Base-by-base conservation (phyloP, 2,113 vertebrate species). In the Gobius niger region DNA sequence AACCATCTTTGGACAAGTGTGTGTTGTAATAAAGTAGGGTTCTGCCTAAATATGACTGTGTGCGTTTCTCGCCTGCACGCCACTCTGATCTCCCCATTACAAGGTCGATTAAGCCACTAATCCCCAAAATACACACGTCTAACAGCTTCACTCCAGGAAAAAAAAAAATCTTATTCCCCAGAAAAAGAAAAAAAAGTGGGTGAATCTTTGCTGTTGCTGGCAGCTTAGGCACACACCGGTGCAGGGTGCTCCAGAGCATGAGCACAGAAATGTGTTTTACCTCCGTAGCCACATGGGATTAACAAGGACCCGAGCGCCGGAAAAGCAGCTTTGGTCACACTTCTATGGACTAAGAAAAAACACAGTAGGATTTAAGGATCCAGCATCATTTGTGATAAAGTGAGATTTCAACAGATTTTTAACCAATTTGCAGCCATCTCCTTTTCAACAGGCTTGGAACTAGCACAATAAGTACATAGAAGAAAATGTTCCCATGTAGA, bases 21-120 rank as follows among this genome's bases (percentile, higher is more conserved):
- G 72, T 77, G 67, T 73, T 82, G 82, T 77, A 80, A 84, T 79
- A 80, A 82, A 86, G 74, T 78, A 60, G 50, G 80, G 63, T 73
- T 78, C 71, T 61, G 83, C 59, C 63, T 82, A 79, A 81, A 68
- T 82, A 72, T 77, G 72, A 84, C 61, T 65, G 81, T 77, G 44
- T 63, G 84, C 70, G 65, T 82, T 87, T 86, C 84, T 91, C 88
- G 90, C 87, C 86, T 90, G 85, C 87, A 91, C 85, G 89, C 87
- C 73, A 89, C 86, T 86, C 90, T 91, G 92, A 92, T 93, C 92
- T 92, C 91, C 90, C 91, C 87, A 93, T 93, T 93, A 93, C 92
- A 92, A 92, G 92, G 91, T 93, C 92, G 92, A 93, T 93, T 93
- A 93, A 93, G 88, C 84, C 90, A 91, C 92, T 93, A 93, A 93